Evolutionary conservation across 2,888 invertebrate genomes (phyloP).

Genomic region (Subacronicta megacephala): DNA sequence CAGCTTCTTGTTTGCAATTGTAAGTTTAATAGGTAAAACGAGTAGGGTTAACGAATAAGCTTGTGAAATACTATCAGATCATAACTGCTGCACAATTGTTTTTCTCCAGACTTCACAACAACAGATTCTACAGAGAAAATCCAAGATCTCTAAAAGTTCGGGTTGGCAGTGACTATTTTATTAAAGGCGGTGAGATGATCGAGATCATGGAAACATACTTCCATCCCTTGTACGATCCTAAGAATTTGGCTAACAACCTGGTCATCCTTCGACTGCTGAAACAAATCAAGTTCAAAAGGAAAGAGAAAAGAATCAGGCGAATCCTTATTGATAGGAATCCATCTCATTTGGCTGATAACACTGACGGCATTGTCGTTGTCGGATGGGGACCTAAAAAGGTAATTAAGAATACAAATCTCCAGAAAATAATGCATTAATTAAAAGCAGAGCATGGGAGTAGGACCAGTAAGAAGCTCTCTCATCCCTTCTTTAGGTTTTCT

Average conservation of each 20-base stretch:
- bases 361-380: conserved; percentile 52
- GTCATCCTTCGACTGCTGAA: conserved; percentile 57
- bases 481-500: too few relatives aligned
- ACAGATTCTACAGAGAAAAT: conserved; percentile 39
- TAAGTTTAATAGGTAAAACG: conserved; percentile 44
- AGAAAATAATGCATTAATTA: too few relatives aligned
- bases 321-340: conserved; percentile 53
- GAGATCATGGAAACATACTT: conserved; percentile 53
- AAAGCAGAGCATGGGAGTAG: too few relatives aligned
- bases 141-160: conserved; percentile 51
- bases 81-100: background rate
- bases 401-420: too few relatives aligned
- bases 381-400: conserved; percentile 70
- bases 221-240: conserved; percentile 63
- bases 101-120: conserved; percentile 56
- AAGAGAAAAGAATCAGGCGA: conserved; percentile 47
- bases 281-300: conserved; percentile 37
- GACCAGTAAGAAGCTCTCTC: too few relatives aligned
- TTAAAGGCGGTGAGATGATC: conserved; percentile 53
- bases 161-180: conserved; percentile 63
- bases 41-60: too few relatives aligned
- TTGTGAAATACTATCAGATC: too few relatives aligned
- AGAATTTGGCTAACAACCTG: conserved; percentile 63
- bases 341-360: conserved; percentile 17
- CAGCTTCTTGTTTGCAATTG: conserved; percentile 69